These are phyloP conservation scores for Lithobates sylvaticus DNA, from an alignment of 2,797 vertebrate genomes.

Conservation along the genomic window DNA sequence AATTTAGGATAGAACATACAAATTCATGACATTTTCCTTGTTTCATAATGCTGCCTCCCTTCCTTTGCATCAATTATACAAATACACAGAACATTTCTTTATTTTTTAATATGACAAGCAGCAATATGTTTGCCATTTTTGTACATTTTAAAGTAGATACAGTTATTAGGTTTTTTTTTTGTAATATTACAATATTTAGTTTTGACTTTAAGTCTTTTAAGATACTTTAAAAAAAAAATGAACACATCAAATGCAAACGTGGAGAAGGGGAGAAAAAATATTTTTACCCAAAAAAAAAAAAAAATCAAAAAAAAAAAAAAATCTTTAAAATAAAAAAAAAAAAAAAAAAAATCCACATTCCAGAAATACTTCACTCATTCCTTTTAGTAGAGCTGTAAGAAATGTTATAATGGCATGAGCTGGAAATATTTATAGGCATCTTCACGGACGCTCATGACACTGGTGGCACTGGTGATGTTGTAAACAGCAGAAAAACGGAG, in stretches of 20 bases:
- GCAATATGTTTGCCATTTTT: conserved; percentile 90
- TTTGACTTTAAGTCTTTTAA: conserved; percentile 85
- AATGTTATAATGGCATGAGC: conserved; percentile 87
- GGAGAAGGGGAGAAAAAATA: conserved; percentile 81
- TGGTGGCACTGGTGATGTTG: conserved; percentile 99
- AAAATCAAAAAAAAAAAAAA: neutral
- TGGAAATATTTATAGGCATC: conserved; percentile 88
- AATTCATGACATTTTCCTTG: no score
- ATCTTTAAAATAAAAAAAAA: neutral
- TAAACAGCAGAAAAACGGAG: conserved; percentile 97
- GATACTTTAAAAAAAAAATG: conserved; percentile 90
- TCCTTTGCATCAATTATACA: neutral
- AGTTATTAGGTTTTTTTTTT: conserved; percentile 93
- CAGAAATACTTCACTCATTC: conserved; percentile 81
- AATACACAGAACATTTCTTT: conserved; percentile 74
- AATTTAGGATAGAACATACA: no score
- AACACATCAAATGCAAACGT: conserved; percentile 98
- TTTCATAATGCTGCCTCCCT: no score
- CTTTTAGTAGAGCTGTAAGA: conserved; percentile 86
- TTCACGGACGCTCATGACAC: conserved; percentile 88
- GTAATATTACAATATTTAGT: conserved; percentile 98
- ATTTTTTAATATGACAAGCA: conserved; percentile 99
- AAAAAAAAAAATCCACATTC: conserved; percentile 77
- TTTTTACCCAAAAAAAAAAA: conserved; percentile 78
- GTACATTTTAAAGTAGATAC: conserved; percentile 98